Evolutionary conservation across 1,140 invertebrate species (phyloP).

Genomic region (Reticulitermes speratus): DNA sequence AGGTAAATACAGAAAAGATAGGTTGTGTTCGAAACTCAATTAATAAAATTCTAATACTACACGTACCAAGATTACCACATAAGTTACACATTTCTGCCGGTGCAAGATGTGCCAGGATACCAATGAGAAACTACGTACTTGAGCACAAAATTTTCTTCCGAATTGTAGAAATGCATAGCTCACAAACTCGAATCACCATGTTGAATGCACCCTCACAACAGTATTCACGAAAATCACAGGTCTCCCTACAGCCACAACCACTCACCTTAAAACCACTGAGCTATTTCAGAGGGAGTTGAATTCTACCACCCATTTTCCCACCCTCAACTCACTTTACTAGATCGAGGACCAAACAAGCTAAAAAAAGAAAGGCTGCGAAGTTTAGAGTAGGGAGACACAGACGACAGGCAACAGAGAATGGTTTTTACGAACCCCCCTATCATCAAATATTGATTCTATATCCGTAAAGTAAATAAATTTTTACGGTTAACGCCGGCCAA

Average conservation of each 20-base stretch:
- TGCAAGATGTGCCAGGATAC: no score
- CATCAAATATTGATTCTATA: conserved; percentile 19
- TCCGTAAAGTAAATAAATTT: conserved; percentile 14
- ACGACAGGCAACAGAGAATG: neutral
- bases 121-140: no score
- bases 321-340: conserved; percentile 5
- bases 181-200: no score
- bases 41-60: no score
- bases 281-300: conserved; percentile 10
- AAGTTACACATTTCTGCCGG: no score
- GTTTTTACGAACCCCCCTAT: conserved; percentile 3
- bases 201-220: no score
- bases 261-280: neutral
- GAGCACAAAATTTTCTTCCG: no score
- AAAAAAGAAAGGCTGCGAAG: conserved; percentile 1
- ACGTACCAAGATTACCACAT: no score
- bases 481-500: conserved; percentile 16
- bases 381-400: neutral
- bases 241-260: neutral
- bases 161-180: no score
- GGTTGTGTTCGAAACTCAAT: no score
- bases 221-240: neutral
- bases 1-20: no score
- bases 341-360: conserved; percentile 8
- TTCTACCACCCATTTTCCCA: conserved; percentile 2